Conservation (phyloP, 2,888 invertebrate species). For the Galeruca laticollis region DNA sequence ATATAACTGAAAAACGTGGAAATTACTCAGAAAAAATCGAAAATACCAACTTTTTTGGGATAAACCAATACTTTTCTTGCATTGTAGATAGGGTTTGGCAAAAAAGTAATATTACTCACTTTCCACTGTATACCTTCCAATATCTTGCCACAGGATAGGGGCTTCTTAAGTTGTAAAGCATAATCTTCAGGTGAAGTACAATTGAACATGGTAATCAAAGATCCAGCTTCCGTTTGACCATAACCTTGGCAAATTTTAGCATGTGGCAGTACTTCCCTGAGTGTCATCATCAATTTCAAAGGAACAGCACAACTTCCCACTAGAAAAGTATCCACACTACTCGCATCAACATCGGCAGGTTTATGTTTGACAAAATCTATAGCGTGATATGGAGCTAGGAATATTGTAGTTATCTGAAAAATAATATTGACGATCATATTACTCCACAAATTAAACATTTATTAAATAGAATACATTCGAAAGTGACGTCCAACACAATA, state of each 20-base stretch:
- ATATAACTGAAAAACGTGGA: too few species aligned
- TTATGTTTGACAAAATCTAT: slow-evolving; percentile 38
- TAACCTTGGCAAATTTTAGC: slow-evolving; percentile 32
- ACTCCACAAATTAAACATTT: too few species aligned
- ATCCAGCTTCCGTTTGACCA: slow-evolving; percentile 40
- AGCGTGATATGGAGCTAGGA: slow-evolving; percentile 56
- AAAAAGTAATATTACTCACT: too few species aligned
- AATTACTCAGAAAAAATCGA: too few species aligned
- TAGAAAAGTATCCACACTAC: slow-evolving; percentile 28
- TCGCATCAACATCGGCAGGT: slow-evolving; percentile 17
- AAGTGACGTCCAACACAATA: too few species aligned
- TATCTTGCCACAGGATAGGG: slow-evolving; percentile 41
- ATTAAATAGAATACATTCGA: too few species aligned
- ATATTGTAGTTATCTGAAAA: slow-evolving; percentile 53
- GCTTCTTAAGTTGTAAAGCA: slow-evolving; percentile 36
- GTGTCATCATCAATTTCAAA: slow-evolving; percentile 30
- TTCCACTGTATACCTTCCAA: slow-evolving; percentile 34
- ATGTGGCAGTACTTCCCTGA: slow-evolving; percentile 31
- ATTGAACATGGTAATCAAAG: slow-evolving; percentile 26
- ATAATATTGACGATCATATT: background rate
- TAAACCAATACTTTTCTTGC: too few species aligned
- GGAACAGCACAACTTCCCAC: slow-evolving; percentile 37
- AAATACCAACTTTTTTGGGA: too few species aligned
- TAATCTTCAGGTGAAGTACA: slow-evolving; percentile 24
- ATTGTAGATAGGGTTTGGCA: too few species aligned